Evolutionary conservation across 2,888 invertebrate genomes (phyloP), one percentile per base, ranked within the genome.

Genomic region (Stictocephala bisonia): DNA sequence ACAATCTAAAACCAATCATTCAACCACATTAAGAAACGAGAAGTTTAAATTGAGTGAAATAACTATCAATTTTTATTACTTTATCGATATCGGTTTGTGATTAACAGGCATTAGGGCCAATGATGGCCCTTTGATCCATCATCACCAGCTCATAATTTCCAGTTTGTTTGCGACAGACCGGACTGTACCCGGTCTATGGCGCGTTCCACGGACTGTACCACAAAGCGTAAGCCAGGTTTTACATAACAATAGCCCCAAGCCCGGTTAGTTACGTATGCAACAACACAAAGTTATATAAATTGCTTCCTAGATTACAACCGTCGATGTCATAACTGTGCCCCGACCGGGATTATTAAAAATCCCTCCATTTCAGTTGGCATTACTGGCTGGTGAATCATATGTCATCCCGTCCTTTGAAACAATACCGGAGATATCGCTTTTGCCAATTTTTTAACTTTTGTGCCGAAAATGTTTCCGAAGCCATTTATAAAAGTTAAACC

Each of bases 311-410:
- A 68, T 68, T 68, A 68, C 68, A 41, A 26, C 29, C 53, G 53
- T 69, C 69, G 69, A 69, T 69, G 53, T 53, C 69, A 69, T 53
- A 69, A 69, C 69, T 40, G 69, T 53, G 53, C 20, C 67, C 41
- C 53, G 53, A 31, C 69, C 41, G 69, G 69, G 53, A 69, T 53
- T 40, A 69, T 53, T 53, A 24, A 68, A 68, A 69, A 69, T 69
- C 69, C 69, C 53, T 53, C 41, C 69, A 69, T 69, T 69, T 69
- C 69, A 69, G 69, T 69, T 53, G 69, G 53, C 27, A 69, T 53
- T 68, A 68, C 60, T 60, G 60, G 35, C 18, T 22, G 60, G 60
- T 68, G 68, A 50, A 68, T 68, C 68, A 68, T 51, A 68, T 40
- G 68, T 68, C 68, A 68, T 48, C 4, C 15, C 51, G 51, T 31